Evolutionary conservation across 2,113 vertebrate species (phyloP).

Genomic region (Micronycteris hirsuta): DNA sequence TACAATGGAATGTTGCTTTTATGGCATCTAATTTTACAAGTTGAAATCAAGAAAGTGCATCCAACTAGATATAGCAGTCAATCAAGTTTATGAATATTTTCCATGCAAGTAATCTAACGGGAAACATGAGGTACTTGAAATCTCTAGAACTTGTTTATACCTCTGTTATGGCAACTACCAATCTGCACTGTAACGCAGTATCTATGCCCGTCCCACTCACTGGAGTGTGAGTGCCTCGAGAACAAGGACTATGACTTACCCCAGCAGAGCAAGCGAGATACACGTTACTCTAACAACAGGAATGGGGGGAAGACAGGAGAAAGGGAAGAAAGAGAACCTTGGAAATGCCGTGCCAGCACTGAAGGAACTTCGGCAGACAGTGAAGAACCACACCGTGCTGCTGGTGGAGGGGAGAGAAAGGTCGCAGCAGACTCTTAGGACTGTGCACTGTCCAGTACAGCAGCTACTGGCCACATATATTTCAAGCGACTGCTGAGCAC

Average conservation of each 20-base stretch:
- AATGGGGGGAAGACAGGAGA: not conserved
- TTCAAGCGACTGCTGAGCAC: not conserved
- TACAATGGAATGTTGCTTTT: conserved; percentile 44
- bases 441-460: not conserved
- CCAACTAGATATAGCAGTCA: conserved; percentile 37
- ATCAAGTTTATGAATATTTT: conserved; percentile 44
- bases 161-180: not conserved
- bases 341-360: not conserved
- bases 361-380: not conserved
- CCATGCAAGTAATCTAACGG: conserved; percentile 53
- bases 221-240: not conserved
- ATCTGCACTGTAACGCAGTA: not conserved
- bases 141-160: conserved; percentile 35
- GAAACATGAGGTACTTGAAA: conserved; percentile 42
- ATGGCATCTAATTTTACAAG: conserved; percentile 37
- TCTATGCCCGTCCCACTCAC: not conserved
- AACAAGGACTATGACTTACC: not conserved
- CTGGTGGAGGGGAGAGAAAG: not conserved
- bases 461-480: not conserved
- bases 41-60: conserved; percentile 60
- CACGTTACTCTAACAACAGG: not conserved
- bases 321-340: not conserved
- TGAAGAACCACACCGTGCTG: not conserved
- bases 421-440: not conserved
- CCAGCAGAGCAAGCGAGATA: not conserved